phyloP scores from a whole-genome alignment of 1,140 invertebrate species.

The Oryctes rhinoceros region DNA sequence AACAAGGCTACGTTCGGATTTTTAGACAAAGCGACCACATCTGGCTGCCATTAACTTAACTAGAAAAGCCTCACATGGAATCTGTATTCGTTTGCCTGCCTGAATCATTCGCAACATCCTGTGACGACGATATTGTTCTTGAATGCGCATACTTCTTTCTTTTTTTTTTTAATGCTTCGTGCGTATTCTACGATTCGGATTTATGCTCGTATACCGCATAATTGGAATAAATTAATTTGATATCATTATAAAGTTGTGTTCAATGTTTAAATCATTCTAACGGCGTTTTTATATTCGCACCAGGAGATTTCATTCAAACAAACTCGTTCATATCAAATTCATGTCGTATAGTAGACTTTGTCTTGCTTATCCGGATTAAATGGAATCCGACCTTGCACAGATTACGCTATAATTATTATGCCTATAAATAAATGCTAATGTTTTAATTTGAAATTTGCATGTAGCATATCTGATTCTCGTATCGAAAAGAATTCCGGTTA shows the following conservation, averaged over 20 bases:
- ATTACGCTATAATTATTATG: slow-evolving; percentile 1
- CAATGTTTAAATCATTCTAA: background rate
- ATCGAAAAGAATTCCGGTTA: too few relatives aligned
- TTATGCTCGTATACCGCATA: background rate
- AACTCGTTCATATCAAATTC: background rate
- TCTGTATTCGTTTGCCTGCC: slow-evolving; percentile 38
- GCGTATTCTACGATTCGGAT: slow-evolving; percentile 11
- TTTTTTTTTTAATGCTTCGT: slow-evolving; percentile 1
- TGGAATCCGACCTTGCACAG: slow-evolving; percentile 9
- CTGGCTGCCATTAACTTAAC: slow-evolving; percentile 49
- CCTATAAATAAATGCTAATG: background rate
- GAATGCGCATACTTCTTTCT: background rate
- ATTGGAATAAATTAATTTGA: background rate
- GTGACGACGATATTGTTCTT: slow-evolving; percentile 35
- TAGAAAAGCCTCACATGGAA: slow-evolving; percentile 41
- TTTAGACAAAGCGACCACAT: slow-evolving; percentile 50
- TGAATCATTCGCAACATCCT: slow-evolving; percentile 41
- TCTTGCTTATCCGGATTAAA: slow-evolving; percentile 16
- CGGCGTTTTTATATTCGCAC: too few relatives aligned
- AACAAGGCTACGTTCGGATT: slow-evolving; percentile 46
- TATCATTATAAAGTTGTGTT: background rate
- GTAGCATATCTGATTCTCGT: background rate
- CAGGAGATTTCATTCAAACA: background rate
- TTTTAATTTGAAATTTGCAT: background rate
- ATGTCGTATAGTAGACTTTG: slow-evolving; percentile 2